Percentiles rank a stretch among this genome's conserved stretches.
Evolutionary conservation across 1,140 invertebrate genomes (phyloP).

Genomic region (Bilobella aurantiaca): DNA sequence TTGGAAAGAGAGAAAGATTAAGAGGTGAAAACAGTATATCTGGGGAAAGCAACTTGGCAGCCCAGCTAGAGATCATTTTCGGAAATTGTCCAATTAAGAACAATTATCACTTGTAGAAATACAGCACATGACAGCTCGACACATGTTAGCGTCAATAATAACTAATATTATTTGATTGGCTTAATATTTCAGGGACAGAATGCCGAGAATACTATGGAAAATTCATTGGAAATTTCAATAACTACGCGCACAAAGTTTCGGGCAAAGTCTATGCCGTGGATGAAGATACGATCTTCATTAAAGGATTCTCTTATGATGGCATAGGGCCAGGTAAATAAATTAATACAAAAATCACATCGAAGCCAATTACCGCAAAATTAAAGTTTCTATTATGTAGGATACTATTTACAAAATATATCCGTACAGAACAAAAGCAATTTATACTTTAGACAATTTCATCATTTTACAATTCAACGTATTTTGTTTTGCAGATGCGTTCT

Average conservation of each 20-base stretch:
- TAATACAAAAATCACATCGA: background rate
- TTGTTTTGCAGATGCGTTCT: constrained; percentile 56
- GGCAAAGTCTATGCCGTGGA: constrained; percentile 68
- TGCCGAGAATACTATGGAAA: constrained; percentile 53
- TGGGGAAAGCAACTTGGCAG: too few relatives aligned
- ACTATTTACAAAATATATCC: too few relatives aligned
- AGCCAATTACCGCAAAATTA: too few relatives aligned
- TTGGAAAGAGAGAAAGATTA: background rate
- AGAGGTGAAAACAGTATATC: background rate
- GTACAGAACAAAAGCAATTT: too few relatives aligned
- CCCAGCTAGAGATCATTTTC: too few relatives aligned
- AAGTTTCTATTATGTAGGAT: too few relatives aligned
- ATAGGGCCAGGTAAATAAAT: constrained; percentile 51
- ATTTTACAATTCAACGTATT: too few relatives aligned
- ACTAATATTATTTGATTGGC: background rate
- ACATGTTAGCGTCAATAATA: background rate
- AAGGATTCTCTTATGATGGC: constrained; percentile 75
- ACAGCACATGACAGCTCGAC: too few relatives aligned
- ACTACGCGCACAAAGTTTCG: constrained; percentile 61
- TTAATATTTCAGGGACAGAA: background rate
- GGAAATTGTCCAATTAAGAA: background rate
- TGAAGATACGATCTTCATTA: constrained; percentile 73
- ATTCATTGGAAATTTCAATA: constrained; percentile 53
- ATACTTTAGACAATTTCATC: too few relatives aligned
- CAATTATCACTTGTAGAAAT: too few relatives aligned